Base-by-base conservation (phyloP, 2,888 invertebrate genomes). In the Sinelater perroti region DNA sequence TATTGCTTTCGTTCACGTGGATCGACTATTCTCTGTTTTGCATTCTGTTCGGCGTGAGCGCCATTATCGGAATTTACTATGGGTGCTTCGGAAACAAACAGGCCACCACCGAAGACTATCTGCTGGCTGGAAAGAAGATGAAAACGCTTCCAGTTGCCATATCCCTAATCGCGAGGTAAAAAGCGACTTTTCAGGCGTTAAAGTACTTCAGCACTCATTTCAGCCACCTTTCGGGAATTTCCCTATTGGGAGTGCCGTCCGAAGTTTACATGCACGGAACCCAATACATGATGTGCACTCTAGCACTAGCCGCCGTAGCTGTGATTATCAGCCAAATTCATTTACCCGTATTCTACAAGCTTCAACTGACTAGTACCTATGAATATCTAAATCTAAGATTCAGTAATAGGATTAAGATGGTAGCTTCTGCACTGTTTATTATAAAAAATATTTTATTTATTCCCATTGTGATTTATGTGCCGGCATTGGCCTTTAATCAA, bases 211-310 rank as follows among this genome's bases (percentile, higher is more conserved):
- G n/a, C n/a, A n/a, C n/a, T n/a, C 2, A 13, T 54, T 59, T 6
- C 74, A 88, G 88, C 67, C 87, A 87, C 62, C 76, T 89, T 67
- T 88, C 88, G 1, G 88, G 88, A 28, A 86, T 89, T 31, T 88
- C 89, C 0, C 76, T 89, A 6, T 79, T 90, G 3, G 89, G 87
- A 0, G 83, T 87, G 1, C 88, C 89, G 0, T 84, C 88, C 0
- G 89, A 89, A 72, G 84, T 89, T 64, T 89, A 89, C 70, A 78
- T 83, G 14, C 82, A 84, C 69, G 90, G 89, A 4, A 85, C 85
- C 0, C 85, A 85, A 65, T 88, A 87, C 67, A 73, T 76, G 36
- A 72, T 75, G 18, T 74, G 77, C 28, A 66, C 75, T 18, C 58
- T 82, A 2, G 75, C 79, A 5, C 78, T 79, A 38, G 61, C 80